Evolutionary conservation across 2,797 vertebrate species (phyloP), one percentile per base, ranked within the genome.

Genomic region (Gymnoscopelus microlampas): DNA sequence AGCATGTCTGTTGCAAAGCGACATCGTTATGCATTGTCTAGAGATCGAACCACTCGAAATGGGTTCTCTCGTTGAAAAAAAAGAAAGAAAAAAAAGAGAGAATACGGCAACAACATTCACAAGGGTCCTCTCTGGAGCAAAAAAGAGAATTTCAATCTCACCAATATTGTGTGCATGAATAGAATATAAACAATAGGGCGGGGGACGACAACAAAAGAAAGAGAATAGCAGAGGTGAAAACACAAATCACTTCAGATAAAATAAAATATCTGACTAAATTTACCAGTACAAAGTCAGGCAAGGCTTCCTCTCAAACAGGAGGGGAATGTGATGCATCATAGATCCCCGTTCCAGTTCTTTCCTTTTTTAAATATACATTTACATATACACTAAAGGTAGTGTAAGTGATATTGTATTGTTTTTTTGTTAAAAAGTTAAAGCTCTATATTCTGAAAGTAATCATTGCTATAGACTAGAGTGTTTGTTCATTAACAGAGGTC

Each of bases 131-230:
- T 68, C 39, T 58, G 10, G 55, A 29, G 12, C 3, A 11, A 13
- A 71, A 19, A 73, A 54, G 71, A 76, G 10, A 58, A 73, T 84
- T 78, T 77, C 70, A 71, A 68, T 79, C 73, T 71, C 35, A 19
- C 60, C 62, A 71, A 84, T 53, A 80, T 53, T 66, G 15, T 56
- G 54, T 29, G 10, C 8, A 71, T 79, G 68, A 79, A 88, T 78
- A 81, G 83, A 77, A 79, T 60, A 89, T 77, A 81, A 78, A 79
- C 66, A 77, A 70, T 10, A 58, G 55, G 9, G 35, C 48, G 60
- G 9, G 50, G 3, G 56, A 61, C 13, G 15, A 55, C 26, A 71
- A 51, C 0, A 66, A 12, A 68, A 79, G 32, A 70, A 63, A 76
- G 47, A 32, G 26, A 32, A 26, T 23, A 50, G 59, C 56, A 79